A percentile compares a stretch with the other conserved stretches of the same genome.
Conservation (phyloP, 2,797 vertebrate genomes). For the Takifugu ocellatus region DNA sequence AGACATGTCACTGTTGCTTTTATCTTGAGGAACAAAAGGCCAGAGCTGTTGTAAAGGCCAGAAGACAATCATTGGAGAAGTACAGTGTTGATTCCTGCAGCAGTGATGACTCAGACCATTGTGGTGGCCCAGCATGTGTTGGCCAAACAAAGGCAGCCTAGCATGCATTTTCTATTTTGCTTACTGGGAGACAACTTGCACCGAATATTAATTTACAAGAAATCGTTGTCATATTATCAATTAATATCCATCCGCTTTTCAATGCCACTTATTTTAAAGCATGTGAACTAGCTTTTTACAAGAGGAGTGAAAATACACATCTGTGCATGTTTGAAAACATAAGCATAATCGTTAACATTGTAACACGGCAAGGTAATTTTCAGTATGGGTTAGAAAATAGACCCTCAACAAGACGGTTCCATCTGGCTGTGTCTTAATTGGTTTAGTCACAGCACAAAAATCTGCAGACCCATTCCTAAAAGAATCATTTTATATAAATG, state of each 20-base stretch:
- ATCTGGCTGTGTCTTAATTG: slow-evolving; percentile 5
- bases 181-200: slow-evolving; percentile 3
- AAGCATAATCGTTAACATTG: neutral
- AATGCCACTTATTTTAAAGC: too few species aligned
- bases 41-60: slow-evolving; percentile 70
- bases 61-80: slow-evolving; percentile 74
- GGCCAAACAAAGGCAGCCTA: slow-evolving; percentile 57
- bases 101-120: slow-evolving; percentile 64
- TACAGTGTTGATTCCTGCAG: slow-evolving; percentile 74
- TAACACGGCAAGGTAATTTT: neutral
- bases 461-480: neutral
- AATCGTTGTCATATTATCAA: too few species aligned
- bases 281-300: neutral
- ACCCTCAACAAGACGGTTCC: neutral
- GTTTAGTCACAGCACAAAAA: slow-evolving; percentile 16
- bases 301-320: neutral
- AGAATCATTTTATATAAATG: slow-evolving; percentile 17
- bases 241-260: too few species aligned
- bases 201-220: too few species aligned
- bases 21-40: slow-evolving; percentile 75
- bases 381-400: neutral
- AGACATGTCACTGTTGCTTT: slow-evolving; percentile 79
- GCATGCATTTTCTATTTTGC: slow-evolving; percentile 36
- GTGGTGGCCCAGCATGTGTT: slow-evolving; percentile 66
- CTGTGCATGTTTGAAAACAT: neutral